Evolutionary conservation across 2,113 vertebrate species (phyloP), one percentile per base, ranked within the genome.

Genomic region (Oncorhynchus keta): DNA sequence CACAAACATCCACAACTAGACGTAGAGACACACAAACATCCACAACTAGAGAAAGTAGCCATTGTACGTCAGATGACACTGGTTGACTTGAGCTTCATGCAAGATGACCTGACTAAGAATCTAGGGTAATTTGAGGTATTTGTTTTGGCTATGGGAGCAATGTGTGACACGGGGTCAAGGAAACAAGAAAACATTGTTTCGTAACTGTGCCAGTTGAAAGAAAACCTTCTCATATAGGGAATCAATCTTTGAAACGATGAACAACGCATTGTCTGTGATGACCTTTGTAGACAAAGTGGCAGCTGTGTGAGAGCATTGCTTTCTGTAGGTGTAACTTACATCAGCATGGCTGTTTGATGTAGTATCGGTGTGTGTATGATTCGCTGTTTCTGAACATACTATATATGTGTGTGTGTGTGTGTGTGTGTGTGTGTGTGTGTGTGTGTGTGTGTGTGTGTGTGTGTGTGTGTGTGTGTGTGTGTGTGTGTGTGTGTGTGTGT

Each of bases 21-120:
- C 26, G 26, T 28, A 28, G 26, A 28, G 2, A 1, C 26, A 28
- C 26, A 28, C 26, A 28, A 28, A 28, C 26, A 28, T 28, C 26
- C 45, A 81, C 14, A 74, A 69, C 26, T 13, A 72, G 57, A 88
- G 80, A 89, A 81, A 74, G 85, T 80, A 7, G 45, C 79, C 69
- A 85, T 87, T 89, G 90, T 91, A 64, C 32, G 75, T 68, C 66
- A 45, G 73, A 73, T 80, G 74, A 82, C 72, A 76, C 45, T 68
- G 80, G 59, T 0, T 48, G 32, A 81, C 76, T 79, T 70, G 76
- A 78, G 9, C 35, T 66, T 79, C 66, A 70, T 80, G 76, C 55
- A 72, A 77, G 74, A 81, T 78, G 74, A 81, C 75, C 68, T 67
- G 77, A n/a, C 45, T 35, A 65, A 45, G 59, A 28, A 62, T 35